Evolutionary conservation across 2,797 vertebrate species (phyloP).

Genomic region (Pogonophryne albipinna): DNA sequence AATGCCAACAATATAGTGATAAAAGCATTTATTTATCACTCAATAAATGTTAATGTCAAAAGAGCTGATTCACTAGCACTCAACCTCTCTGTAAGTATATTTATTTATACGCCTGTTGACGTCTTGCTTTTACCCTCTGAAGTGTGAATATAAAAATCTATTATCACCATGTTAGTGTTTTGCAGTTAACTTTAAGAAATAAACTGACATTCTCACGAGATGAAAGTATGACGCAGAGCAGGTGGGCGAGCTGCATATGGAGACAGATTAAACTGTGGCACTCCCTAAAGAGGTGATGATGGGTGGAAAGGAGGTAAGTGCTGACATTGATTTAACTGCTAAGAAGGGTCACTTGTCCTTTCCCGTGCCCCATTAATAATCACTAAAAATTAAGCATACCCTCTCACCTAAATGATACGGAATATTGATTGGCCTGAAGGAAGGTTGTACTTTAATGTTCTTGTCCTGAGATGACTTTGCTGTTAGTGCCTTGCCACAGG

Average conservation of each 20-base stretch:
- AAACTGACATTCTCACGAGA: background rate
- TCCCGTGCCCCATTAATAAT: conserved; percentile 32
- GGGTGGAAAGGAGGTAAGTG: conserved; percentile 4
- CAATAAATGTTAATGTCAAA: conserved; percentile 4
- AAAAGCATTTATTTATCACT: background rate
- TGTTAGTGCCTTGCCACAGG: conserved; percentile 50
- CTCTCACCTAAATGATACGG: conserved; percentile 51
- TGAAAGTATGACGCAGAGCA: background rate
- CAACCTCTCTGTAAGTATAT: background rate
- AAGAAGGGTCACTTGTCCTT: conserved; percentile 42
- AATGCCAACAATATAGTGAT: background rate
- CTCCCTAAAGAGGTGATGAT: conserved; percentile 37
- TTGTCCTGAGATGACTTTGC: conserved; percentile 62
- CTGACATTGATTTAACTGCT: conserved; percentile 31
- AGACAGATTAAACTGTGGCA: conserved; percentile 30
- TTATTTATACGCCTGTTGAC: no score
- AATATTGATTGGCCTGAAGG: conserved; percentile 55
- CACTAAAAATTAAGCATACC: conserved; percentile 46
- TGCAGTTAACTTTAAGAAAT: background rate
- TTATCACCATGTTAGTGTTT: background rate
- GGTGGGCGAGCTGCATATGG: background rate
- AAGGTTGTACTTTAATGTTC: conserved; percentile 62
- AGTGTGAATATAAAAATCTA: background rate
- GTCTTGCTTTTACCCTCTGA: background rate
- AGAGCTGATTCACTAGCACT: background rate